A percentile compares a stretch with the other conserved stretches of the same genome.
Conservation (phyloP, 1,140 invertebrate genomes). For the Chelonus insularis region DNA sequence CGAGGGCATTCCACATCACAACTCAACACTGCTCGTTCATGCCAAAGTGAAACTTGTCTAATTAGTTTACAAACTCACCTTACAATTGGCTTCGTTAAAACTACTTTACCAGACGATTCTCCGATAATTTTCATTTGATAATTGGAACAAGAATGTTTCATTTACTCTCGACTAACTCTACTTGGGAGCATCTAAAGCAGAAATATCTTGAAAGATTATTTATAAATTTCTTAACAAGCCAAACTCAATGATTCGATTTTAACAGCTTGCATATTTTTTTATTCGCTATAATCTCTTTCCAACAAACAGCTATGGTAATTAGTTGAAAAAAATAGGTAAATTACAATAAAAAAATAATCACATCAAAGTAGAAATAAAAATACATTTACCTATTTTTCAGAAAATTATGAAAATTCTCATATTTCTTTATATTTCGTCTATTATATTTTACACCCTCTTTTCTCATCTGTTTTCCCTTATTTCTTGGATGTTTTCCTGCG, state of each 20-base stretch:
- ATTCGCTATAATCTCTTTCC: too few species aligned
- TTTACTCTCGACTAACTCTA: neutral
- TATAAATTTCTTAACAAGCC: too few species aligned
- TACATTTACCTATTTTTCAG: too few species aligned
- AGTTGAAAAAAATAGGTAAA: too few species aligned
- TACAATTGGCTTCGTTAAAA: constrained; percentile 15
- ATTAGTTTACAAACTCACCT: constrained; percentile 19
- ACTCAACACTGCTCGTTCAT: constrained; percentile 6
- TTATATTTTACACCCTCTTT: neutral
- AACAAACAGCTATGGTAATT: too few species aligned
- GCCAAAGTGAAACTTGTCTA: constrained; percentile 1
- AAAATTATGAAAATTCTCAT: neutral
- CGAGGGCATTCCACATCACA: constrained; percentile 4
- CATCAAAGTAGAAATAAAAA: neutral
- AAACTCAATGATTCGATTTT: too few species aligned
- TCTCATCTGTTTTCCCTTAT: neutral
- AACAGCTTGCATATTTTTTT: too few species aligned
- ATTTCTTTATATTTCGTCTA: neutral
- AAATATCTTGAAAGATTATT: too few species aligned
- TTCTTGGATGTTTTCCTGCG: neutral
- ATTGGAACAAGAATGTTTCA: constrained; percentile 8
- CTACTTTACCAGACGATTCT: neutral
- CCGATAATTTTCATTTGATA: neutral
- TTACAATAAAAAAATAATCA: too few species aligned
- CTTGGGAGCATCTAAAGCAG: neutral